phyloP scores from a whole-genome alignment of 2,797 vertebrate species.

The Thripadectes ignobilis region DNA sequence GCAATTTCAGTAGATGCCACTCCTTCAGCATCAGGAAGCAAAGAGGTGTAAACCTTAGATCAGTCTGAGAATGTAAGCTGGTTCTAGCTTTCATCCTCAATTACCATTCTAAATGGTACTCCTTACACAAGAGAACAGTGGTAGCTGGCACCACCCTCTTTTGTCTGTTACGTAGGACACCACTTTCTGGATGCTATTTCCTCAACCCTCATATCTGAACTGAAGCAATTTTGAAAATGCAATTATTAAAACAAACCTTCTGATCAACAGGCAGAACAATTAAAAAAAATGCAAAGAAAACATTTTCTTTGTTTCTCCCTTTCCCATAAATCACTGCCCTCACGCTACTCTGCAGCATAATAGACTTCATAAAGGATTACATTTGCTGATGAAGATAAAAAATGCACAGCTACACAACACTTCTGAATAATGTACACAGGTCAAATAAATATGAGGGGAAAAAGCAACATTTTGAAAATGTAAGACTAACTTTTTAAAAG shows the following conservation, averaged over 20 bases:
- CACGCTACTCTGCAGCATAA: not conserved
- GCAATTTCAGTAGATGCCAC: not conserved
- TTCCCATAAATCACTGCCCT: not conserved
- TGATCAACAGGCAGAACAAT: not conserved
- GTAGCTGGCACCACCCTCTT: not conserved
- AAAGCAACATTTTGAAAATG: not conserved
- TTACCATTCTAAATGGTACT: not conserved
- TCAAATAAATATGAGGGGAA: fast-evolving
- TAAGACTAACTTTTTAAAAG: not conserved
- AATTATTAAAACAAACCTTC: not conserved
- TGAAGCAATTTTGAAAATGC: not conserved
- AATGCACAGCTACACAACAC: not conserved
- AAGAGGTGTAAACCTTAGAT: not conserved
- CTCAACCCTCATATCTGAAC: not conserved
- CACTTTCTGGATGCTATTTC: not conserved
- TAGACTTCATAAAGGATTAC: not conserved
- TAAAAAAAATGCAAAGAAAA: not conserved
- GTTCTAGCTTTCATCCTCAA: not conserved
- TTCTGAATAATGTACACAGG: not conserved
- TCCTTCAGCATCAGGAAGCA: not conserved
- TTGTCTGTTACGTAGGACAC: not conserved
- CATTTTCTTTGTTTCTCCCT: not conserved
- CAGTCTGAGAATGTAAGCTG: not conserved
- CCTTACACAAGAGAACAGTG: not conserved
- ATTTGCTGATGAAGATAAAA: not conserved